Base-by-base conservation (phyloP, 2,797 vertebrate species). In the Aselliscus stoliczkanus region DNA sequence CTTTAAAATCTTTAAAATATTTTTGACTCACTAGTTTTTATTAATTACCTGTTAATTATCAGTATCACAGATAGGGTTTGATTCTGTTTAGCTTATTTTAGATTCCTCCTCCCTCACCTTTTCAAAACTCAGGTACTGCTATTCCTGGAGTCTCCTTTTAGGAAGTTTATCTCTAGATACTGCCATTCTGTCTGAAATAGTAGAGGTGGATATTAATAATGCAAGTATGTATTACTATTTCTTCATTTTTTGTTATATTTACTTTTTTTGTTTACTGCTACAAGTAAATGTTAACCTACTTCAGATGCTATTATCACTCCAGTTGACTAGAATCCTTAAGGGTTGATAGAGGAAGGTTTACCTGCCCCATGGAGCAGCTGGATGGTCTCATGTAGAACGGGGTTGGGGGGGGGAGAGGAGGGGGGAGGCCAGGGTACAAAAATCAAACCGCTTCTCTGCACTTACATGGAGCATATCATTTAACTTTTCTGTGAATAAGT, bases 1-100 rank as follows among this genome's bases (percentile, higher is more conserved):
- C 69, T 34, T 82, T 67, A 58, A 88, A 72, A 4, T 86, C 15
- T 47, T 88, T 93, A 79, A 79, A 62, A 23, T 79, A 47, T n/a
- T 79, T 95, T 92, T 89, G 72, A 87, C 42, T 83, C 42, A 56
- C 10, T 92, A 70, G 29, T 60, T 95, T 95, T 87, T 84, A 83
- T 93, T 72, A 81, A 85, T 80, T 88, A 20, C 31, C 18, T 82
- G 17, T 77, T 72, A 67, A 18, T 84, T 75, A 47, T 67, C 34
- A 52, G 10, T 34, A 50, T 64, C 27, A 12, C 77, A 67, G 42
- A 7, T 95, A 64, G 17, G 18, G 86, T 82, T 87, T 92, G 50
- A 93, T 47, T 76, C 44, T 70, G 4, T 75, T 8, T 67, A 80
- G 31, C 34, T 25, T 79, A 34, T 64, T 94, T 92, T 75, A 84